Base-by-base conservation (phyloP, 1,140 invertebrate species). In the Reticulitermes speratus region DNA sequence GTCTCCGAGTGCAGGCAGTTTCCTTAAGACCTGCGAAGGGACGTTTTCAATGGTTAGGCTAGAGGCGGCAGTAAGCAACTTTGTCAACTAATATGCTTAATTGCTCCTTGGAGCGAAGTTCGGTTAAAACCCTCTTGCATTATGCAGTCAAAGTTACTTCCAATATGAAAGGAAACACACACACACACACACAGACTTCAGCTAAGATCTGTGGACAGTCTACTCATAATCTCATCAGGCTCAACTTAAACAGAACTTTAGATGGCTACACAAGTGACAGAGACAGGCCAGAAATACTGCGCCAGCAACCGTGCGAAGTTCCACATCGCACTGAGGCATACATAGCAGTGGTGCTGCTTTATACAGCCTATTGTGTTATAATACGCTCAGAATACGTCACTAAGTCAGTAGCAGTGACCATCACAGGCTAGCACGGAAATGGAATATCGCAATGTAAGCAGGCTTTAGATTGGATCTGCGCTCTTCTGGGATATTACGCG, bases 1-100 rank as follows among this genome's bases (percentile, higher is more conserved):
- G 65, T 75, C n/a, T 30, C 65, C 65, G n/a, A 75, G n/a, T 75
- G 65, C n/a, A 75, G 65, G 65, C n/a, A 75, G 30, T 75, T 75
- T 75, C 65, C 65, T 75, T 30, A 30, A 25, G n/a, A 75, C 25
- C 1, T 30, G 9, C 65, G 19, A 16, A 55, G 52, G 52, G 52
- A 55, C 52, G 52, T 55, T n/a, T 75, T 75, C 65, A 75, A 30
- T 75, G 65, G 65, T 75, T 30, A 11, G 65, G 65, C 7, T 30
- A 75, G 65, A 75, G n/a, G n/a, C 30, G n/a, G n/a, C 25, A 9
- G 65, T 75, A 30, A 75, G 30, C 65, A 75, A 75, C 65, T 75
- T 75, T 75, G 8, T 75, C 65, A 75, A 75, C 65, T 75, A 75
- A 75, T 75, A 75, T 30, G 65, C 65, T 75, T 75, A 75, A 75